Conservation (phyloP, 2,888 invertebrate genomes). For the Xestia ashworthii region DNA sequence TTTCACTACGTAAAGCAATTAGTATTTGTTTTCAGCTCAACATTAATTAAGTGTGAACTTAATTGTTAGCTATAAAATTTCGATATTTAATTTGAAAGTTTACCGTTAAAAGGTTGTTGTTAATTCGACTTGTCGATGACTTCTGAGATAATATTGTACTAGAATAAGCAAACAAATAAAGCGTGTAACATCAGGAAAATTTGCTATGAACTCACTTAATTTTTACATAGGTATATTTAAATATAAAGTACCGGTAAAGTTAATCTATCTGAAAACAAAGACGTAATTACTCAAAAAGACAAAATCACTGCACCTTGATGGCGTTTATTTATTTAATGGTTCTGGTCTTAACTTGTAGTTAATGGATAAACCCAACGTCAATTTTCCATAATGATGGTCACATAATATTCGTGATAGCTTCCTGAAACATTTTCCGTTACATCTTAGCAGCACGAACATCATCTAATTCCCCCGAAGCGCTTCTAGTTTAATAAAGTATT, state of each 20-base stretch:
- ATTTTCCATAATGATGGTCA: constrained; percentile 41
- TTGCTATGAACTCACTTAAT: neutral
- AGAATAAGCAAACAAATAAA: neutral
- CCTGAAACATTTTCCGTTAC: constrained; percentile 43
- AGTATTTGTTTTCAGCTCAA: neutral
- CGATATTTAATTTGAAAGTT: neutral
- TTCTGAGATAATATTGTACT: constrained; percentile 10
- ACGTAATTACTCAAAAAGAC: neutral
- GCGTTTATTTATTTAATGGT: constrained; percentile 18
- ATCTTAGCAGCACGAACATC: constrained; percentile 41
- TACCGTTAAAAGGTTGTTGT: neutral
- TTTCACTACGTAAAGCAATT: neutral
- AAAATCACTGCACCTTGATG: constrained; percentile 8
- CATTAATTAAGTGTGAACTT: neutral
- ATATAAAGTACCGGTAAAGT: no score
- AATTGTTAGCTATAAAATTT: neutral
- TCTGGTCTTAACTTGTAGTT: constrained; percentile 4
- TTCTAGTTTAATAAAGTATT: constrained; percentile 12
- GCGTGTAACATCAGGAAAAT: no score
- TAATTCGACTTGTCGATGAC: neutral
- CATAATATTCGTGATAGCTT: constrained; percentile 29
- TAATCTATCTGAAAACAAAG: neutral
- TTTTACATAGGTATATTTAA: no score
- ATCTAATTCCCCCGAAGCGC: constrained; percentile 15
- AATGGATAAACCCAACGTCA: constrained; percentile 33